Evolutionary conservation across 2,888 invertebrate genomes (phyloP).

Genomic region (Andrena trimmerana): DNA sequence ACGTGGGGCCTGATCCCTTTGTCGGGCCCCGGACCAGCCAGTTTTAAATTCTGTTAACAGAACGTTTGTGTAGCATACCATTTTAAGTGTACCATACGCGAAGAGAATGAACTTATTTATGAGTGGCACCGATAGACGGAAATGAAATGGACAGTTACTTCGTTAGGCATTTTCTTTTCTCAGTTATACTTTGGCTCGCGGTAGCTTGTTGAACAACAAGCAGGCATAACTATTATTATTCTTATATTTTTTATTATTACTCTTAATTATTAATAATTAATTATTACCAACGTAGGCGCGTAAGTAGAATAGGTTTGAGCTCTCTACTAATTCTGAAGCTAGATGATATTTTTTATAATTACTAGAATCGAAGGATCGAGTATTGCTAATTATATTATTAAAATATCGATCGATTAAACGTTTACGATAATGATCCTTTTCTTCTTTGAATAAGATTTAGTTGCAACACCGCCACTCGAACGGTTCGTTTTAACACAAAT

Average conservation of each 20-base stretch:
- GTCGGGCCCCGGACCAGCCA: conserved; percentile 38
- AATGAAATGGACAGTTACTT: conserved; percentile 79
- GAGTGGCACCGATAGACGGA: conserved; percentile 53
- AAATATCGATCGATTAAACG: conserved; percentile 73
- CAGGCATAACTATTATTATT: conserved; percentile 59
- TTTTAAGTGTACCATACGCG: conserved; percentile 66
- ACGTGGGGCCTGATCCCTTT: conserved; percentile 11
- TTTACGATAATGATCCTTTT: conserved; percentile 73
- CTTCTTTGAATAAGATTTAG: conserved; percentile 74
- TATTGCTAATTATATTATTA: conserved; percentile 82
- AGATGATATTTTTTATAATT: conserved; percentile 81
- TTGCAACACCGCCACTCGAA: conserved; percentile 75
- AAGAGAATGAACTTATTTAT: conserved; percentile 65
- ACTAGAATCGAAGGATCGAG: conserved; percentile 78
- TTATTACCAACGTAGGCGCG: conserved; percentile 68
- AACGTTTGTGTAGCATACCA: conserved; percentile 56
- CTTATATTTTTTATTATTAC: conserved; percentile 62
- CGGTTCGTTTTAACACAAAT: conserved; percentile 75
- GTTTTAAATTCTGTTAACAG: conserved; percentile 57
- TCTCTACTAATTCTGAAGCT: conserved; percentile 81
- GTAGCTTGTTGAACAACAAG: conserved; percentile 71
- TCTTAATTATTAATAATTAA: conserved; percentile 60
- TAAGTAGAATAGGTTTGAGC: conserved; percentile 79
- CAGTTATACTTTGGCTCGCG: conserved; percentile 71
- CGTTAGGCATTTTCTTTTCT: conserved; percentile 79